A percentile compares a stretch with the other conserved stretches of the same genome.
These are phyloP conservation scores for Agriopis leucophaearia DNA, from an alignment of 2,888 invertebrate species.

Conservation along the genomic window DNA sequence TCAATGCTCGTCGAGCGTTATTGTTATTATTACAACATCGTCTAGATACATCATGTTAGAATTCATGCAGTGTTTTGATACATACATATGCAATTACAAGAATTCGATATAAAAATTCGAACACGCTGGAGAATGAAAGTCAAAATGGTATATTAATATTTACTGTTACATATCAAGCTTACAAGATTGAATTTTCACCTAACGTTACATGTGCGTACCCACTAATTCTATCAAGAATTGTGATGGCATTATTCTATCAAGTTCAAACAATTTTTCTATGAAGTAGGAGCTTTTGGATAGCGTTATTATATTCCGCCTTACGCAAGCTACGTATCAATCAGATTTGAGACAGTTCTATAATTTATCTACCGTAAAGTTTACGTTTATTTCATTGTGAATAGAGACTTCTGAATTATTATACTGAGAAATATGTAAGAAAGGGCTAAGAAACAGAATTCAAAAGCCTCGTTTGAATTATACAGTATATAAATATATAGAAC, in stretches of 20 bases:
- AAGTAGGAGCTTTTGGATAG: conserved; percentile 53
- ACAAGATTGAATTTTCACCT: conserved; percentile 42
- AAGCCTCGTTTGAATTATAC: conserved; percentile 11
- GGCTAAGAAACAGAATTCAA: conserved; percentile 24
- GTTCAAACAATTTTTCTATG: conserved; percentile 59
- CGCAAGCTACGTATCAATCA: conserved; percentile 62
- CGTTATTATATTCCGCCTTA: conserved; percentile 60
- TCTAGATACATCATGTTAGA: conserved; percentile 38
- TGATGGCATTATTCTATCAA: conserved; percentile 76
- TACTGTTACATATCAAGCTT: conserved; percentile 23
- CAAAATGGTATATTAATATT: conserved; percentile 3
- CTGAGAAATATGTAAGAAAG: neutral
- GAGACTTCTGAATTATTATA: neutral
- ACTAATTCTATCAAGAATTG: conserved; percentile 50
- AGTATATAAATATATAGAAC: conserved; percentile 44
- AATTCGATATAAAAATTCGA: neutral
- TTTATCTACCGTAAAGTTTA: conserved; percentile 47
- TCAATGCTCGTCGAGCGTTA: conserved; percentile 33
- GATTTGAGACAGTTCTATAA: conserved; percentile 59
- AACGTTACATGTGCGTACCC: conserved; percentile 60
- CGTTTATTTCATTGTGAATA: neutral
- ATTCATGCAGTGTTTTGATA: conserved; percentile 14
- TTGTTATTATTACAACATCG: conserved; percentile 41
- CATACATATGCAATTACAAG: neutral
- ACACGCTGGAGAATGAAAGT: neutral